Percentiles rank a stretch among this genome's conserved stretches.
These are phyloP conservation scores for Allophyes oxyacanthae DNA, from an alignment of 2,888 invertebrate species.

Conservation along the genomic window DNA sequence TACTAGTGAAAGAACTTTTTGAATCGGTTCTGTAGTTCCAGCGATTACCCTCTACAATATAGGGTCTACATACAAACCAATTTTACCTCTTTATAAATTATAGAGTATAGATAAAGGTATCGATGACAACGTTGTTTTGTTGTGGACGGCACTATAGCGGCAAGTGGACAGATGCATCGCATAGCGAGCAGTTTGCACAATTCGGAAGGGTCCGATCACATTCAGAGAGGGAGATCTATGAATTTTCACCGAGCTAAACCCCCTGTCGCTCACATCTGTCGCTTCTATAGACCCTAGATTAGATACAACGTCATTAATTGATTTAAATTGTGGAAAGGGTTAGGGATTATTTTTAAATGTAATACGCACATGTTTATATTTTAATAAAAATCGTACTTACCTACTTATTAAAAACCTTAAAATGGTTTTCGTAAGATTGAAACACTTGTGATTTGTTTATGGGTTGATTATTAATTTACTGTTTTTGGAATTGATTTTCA, in stretches of 20 bases:
- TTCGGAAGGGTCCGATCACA: constrained; percentile 77
- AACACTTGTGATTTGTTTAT: constrained; percentile 1
- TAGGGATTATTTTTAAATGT: constrained; percentile 70
- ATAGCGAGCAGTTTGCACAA: constrained; percentile 84
- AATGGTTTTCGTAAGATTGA: too few relatives aligned
- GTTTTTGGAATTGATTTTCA: constrained; percentile 24
- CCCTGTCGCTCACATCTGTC: constrained; percentile 87
- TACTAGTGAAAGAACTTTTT: too few relatives aligned
- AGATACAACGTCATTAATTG: constrained; percentile 86
- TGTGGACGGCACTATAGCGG: constrained; percentile 50
- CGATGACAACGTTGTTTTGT: constrained; percentile 52
- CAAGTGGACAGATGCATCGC: constrained; percentile 87
- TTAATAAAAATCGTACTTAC: not conserved
- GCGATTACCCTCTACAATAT: too few relatives aligned
- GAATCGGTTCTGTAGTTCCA: too few relatives aligned
- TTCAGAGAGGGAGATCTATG: constrained; percentile 80
- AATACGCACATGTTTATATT: constrained; percentile 67
- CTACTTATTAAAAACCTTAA: not conserved
- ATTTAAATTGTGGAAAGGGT: constrained; percentile 79
- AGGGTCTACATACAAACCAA: too few relatives aligned
- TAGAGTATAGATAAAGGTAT: too few relatives aligned
- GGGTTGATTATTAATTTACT: constrained; percentile 13
- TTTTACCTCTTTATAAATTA: too few relatives aligned
- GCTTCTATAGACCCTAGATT: constrained; percentile 78
- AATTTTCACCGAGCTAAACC: constrained; percentile 78